Evolutionary conservation across 2,797 vertebrate genomes (phyloP).

Genomic region (Chrosomus eos): DNA sequence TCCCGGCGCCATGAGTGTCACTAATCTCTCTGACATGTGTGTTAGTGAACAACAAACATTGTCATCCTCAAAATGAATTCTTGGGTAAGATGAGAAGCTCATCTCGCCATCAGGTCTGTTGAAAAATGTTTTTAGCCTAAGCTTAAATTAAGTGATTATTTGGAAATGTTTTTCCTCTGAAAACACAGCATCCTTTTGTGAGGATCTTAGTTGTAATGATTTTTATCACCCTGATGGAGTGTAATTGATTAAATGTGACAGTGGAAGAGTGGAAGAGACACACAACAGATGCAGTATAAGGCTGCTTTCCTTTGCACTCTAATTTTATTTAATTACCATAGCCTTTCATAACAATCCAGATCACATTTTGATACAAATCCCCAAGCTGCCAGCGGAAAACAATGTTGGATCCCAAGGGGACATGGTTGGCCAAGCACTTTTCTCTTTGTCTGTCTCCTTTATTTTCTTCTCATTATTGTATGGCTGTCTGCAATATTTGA

Average conservation of each 20-base stretch:
- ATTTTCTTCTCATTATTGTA: conserved; percentile 20
- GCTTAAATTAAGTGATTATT: neutral
- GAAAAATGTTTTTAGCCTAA: neutral
- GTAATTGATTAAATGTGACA: conserved; percentile 79
- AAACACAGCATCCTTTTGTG: neutral
- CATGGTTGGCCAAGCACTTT: conserved; percentile 53
- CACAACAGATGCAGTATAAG: conserved; percentile 68
- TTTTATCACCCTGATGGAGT: conserved; percentile 72
- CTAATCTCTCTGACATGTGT: neutral
- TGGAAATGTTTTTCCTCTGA: neutral
- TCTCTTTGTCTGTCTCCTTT: conserved; percentile 3
- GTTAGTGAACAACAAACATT: neutral
- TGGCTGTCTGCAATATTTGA: conserved; percentile 4
- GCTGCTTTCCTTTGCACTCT: conserved; percentile 57
- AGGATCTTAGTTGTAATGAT: conserved; percentile 67
- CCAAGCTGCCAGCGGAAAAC: conserved; percentile 64
- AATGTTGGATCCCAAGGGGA: conserved; percentile 64
- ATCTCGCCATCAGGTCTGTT: neutral
- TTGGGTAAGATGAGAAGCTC: neutral
- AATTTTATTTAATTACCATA: conserved; percentile 73
- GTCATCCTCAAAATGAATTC: neutral
- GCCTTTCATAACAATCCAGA: conserved; percentile 73
- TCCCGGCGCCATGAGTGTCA: neutral
- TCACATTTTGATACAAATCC: conserved; percentile 72
- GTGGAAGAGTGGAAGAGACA: conserved; percentile 69